Conservation (phyloP, 2,888 invertebrate species). For the Phytoseiulus persimilis region DNA sequence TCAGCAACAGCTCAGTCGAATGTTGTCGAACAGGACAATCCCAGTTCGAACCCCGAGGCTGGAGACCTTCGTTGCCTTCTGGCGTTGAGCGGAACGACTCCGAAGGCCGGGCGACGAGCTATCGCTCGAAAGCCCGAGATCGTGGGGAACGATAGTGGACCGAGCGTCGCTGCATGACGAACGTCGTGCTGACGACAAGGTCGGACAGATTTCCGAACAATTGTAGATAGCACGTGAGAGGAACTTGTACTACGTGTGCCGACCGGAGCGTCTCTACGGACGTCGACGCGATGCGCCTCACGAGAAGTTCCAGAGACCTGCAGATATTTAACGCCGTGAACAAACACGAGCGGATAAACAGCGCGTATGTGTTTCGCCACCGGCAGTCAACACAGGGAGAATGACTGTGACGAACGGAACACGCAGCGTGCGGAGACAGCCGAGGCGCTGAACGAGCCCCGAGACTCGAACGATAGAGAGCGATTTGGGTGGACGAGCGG, state of each 20-base stretch:
- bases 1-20: neutral
- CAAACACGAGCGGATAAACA: neutral
- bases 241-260: neutral
- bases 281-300: neutral
- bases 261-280: neutral
- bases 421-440: neutral
- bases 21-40: neutral
- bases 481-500: neutral
- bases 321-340: neutral
- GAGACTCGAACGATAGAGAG: neutral
- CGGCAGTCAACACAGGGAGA: neutral
- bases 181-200: neutral
- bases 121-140: neutral
- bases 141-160: neutral
- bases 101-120: neutral
- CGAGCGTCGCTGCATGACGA: neutral
- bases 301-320: neutral
- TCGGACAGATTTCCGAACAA: neutral
- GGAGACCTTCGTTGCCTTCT: neutral
- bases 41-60: neutral
- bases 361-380: neutral
- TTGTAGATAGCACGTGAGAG: neutral
- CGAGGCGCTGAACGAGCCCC: neutral
- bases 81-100: neutral
- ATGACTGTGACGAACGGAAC: neutral